Evolutionary conservation across 2,888 invertebrate species (phyloP), one percentile per base, ranked within the genome.

Genomic region (Onchidella celtica): DNA sequence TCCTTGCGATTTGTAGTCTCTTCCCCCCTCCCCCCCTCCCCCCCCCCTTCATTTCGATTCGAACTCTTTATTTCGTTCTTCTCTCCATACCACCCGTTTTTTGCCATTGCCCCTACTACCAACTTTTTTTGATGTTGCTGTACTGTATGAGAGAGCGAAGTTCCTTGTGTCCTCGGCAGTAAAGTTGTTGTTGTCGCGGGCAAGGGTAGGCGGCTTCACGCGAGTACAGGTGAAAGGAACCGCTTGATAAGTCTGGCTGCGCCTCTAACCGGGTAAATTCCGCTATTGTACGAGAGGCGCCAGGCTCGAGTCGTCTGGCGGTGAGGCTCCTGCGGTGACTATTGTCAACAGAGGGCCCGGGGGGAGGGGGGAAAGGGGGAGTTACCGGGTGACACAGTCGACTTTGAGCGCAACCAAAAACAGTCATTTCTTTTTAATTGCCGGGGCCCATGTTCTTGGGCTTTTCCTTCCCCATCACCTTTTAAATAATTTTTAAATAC

Each of bases 241-340:
- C 40, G 32, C 36, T 70, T 70, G 70, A 38, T 24, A 11, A 38
- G 70, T 57, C 36, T 24, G 68, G 27, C 59, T 6, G 34, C 32
- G 69, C 75, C 38, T 69, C 68, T 61, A 36, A 61, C 29, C 27
- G 57, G 29, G 55, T 66, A 72, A 77, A 72, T 68, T 69, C 70
- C 38, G 38, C 29, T 65, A 63, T 82, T 82, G 72, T 70, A 40
- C 21, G 4, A 17, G 81, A 82, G 81, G 81, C 81, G 81, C 77
- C 81, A 82, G 72, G 55, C 36, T 61, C 40, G 72, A 82, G 81
- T 40, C 40, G 38, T 29, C 21, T 40, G 14, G 47, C 55, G 55
- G 66, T 40, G 29, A 61, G 74, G 1, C 63, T 47, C 74, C 74
- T 47, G 74, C 29, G 24, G 74, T 11, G 74, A 36, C 29, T 38